Evolutionary conservation across 2,888 invertebrate genomes (phyloP), one percentile per base, ranked within the genome.

Genomic region (Macropis europaea): DNA sequence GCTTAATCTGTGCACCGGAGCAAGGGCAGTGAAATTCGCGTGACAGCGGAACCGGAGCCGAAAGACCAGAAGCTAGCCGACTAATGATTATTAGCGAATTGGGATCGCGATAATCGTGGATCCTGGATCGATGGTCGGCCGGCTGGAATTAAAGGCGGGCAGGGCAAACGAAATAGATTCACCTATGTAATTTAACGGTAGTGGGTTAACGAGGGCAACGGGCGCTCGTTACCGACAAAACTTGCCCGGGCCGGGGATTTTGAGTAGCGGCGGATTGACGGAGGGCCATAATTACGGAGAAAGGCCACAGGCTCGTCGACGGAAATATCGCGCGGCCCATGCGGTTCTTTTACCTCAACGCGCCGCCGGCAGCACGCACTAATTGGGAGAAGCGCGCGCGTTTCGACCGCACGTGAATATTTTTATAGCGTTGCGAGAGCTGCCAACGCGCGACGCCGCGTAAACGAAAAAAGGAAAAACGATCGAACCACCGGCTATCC

Each of bases 281-380:
- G 79, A 71, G 79, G 77, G 73, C 66, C 80, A 74, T 81, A 81
- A 81, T 81, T 81, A 81, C 80, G 80, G 81, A 64, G 81, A 81
- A 81, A 81, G 81, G 79, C 82, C 79, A 60, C 73, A 68, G 40
- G 53, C 77, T 75, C 86, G 89, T 87, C 89, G 89, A 89, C 89
- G 88, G 88, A 89, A 90, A 89, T 90, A 89, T 89, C 89, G 84
- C 87, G 84, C 81, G 82, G 76, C 68, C 79, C 71, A 76, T 79
- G 83, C 82, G 84, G 80, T 87, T 84, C 85, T 88, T 86, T 87
- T 85, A 87, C 86, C 75, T 81, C 79, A 73, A 76, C 82, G 85
- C 82, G 70, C 60, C 71, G 77, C 63, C 73, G 52, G 76, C 62
- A 63, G 83, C 86, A 83, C 83, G 82, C 89, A 88, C 89, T 90